Evolutionary conservation across 2,888 invertebrate genomes (phyloP), one percentile per base, ranked within the genome.

Genomic region (Clepsis dumicolana): DNA sequence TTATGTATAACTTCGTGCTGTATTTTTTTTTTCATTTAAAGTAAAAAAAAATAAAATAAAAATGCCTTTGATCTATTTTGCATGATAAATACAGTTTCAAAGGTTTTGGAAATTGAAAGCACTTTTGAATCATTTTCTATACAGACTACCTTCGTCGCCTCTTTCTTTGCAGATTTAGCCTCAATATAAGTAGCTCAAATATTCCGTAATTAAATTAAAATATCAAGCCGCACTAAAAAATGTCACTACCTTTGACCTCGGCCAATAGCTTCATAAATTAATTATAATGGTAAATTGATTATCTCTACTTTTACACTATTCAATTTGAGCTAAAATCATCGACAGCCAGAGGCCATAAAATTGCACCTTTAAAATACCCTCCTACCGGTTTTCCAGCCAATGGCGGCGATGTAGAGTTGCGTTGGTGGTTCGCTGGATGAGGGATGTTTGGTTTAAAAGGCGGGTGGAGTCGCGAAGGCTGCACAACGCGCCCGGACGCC

Each of bases 371-470:
- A 18, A 44, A 41, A n/a, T 7, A 16, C 18, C 18, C 44, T 44
- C 44, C 18, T 44, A 44, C 44, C 18, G 44, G 44, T 18, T 44
- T 10, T n/a, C 25, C 32, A 21, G n/a, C 56, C 56, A 56, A 56
- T 56, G 21, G 56, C 14, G n/a, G 12, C 35, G 5, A 21, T n/a
- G 25, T 44, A 18, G 27, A 44, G 38, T 59, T 59, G 27, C 41
- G 59, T 48, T 18, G 61, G 21, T 8, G 61, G 21, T 53, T 60
- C 41, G 59, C 18, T 35, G 21, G 32, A 54, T 48, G 67, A 56
- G 67, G 67, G 67, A 67, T 18, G 62, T 62, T 66, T 18, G 24
- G 32, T 24, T 56, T 54, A 56, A 44, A 66, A 67, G 62, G 67
- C 62, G 67, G 62, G 56, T 27, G 56, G 66, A 18, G 48, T n/a